Evolutionary conservation across 2,888 invertebrate species (phyloP).

Genomic region (Glyphotaelius pellucidus): DNA sequence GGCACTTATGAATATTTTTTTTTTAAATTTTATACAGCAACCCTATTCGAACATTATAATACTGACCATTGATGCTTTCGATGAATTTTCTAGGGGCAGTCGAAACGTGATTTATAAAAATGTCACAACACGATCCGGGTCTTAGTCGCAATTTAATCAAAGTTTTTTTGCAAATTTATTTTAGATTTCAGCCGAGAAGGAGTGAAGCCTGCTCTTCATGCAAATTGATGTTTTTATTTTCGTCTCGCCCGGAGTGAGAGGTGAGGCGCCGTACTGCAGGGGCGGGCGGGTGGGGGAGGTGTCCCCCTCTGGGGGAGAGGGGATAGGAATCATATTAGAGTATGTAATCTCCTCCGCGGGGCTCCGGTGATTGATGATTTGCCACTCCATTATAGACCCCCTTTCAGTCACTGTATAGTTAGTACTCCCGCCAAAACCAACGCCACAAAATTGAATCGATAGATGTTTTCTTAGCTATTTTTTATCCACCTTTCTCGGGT

Average conservation of each 20-base stretch:
- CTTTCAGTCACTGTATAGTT: conserved; percentile 38
- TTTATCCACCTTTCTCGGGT: background rate
- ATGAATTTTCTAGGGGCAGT: background rate
- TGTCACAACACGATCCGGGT: background rate
- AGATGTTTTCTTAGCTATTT: conserved; percentile 30
- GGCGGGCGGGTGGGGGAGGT: background rate
- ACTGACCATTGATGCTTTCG: background rate
- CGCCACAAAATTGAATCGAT: conserved; percentile 35
- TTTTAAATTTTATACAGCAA: background rate
- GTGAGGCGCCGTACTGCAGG: background rate
- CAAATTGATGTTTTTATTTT: conserved; percentile 61
- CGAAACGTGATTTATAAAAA: background rate
- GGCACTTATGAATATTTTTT: background rate
- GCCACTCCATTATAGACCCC: conserved; percentile 45
- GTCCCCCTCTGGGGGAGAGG: background rate
- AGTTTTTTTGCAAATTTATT: background rate
- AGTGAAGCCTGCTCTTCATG: conserved; percentile 50
- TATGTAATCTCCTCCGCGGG: conserved; percentile 49
- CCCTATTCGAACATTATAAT: background rate
- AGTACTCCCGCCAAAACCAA: conserved; percentile 17
- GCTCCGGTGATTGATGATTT: conserved; percentile 53
- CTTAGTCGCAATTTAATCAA: background rate
- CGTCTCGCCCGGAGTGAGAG: conserved; percentile 32
- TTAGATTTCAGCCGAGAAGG: background rate
- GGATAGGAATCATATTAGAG: conserved; percentile 49